phyloP scores from a whole-genome alignment of 2,888 invertebrate species.

The Teinopalpus imperialis region DNA sequence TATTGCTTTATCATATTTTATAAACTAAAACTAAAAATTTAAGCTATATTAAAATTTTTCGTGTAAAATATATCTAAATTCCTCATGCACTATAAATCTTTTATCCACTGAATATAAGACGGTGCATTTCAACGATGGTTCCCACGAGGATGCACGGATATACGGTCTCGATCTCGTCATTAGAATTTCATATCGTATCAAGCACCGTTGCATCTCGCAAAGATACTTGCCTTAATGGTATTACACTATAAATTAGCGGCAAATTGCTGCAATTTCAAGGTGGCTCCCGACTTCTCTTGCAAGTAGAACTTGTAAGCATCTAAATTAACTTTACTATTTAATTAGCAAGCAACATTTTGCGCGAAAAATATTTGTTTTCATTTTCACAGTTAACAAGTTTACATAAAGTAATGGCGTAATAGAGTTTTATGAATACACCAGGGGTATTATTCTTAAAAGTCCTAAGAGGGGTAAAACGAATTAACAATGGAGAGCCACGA shows the following conservation, averaged over 20 bases:
- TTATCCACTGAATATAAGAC: background rate
- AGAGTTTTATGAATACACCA: background rate
- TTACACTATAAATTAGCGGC: conserved; percentile 8
- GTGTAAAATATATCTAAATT: too few species aligned
- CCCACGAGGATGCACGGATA: conserved; percentile 10
- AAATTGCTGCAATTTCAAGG: conserved; percentile 9
- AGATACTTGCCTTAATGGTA: conserved; percentile 6
- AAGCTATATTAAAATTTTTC: too few species aligned
- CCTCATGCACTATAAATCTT: too few species aligned
- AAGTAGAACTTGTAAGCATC: too few species aligned
- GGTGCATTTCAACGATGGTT: conserved; percentile 3
- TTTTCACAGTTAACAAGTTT: background rate
- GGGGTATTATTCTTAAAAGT: too few species aligned
- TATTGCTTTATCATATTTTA: too few species aligned
- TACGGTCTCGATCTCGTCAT: conserved; percentile 7
- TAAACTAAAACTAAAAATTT: too few species aligned
- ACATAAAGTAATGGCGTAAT: background rate
- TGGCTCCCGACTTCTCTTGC: too few species aligned
- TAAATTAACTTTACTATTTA: too few species aligned
- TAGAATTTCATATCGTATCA: conserved; percentile 21
- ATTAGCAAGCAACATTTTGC: conserved; percentile 21
- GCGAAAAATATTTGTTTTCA: conserved; percentile 2
- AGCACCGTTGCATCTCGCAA: conserved; percentile 16
- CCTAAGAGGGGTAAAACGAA: too few species aligned
- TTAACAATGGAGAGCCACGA: too few species aligned